phyloP scores from a whole-genome alignment of 2,113 vertebrate species.

The Clupea harengus region DNA sequence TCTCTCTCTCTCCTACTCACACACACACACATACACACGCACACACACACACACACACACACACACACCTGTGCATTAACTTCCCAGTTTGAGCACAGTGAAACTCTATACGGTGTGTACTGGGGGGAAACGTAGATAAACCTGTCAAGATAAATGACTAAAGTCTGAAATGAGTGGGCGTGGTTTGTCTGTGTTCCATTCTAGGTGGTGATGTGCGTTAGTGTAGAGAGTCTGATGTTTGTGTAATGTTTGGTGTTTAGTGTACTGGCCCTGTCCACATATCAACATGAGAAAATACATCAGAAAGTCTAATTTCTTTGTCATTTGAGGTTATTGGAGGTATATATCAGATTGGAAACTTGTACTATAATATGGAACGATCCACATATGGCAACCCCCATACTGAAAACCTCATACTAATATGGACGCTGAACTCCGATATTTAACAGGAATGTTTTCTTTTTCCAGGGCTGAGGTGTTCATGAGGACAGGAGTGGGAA shows the following conservation, averaged over 20 bases:
- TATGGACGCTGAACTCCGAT: background rate
- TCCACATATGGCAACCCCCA: too few relatives aligned
- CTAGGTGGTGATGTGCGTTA: too few relatives aligned
- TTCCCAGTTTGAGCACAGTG: background rate
- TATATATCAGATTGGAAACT: background rate
- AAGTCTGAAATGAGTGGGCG: background rate
- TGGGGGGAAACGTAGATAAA: background rate
- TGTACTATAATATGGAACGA: background rate
- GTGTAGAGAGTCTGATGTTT: background rate
- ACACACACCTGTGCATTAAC: background rate
- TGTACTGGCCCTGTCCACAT: background rate
- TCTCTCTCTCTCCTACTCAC: too few relatives aligned
- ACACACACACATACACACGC: background rate
- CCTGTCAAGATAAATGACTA: too few relatives aligned
- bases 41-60: slow-evolving; percentile 9
- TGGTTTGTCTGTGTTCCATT: background rate
- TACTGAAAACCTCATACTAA: background rate
- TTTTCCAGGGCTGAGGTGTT: background rate
- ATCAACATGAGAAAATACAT: background rate
- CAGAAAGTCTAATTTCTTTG: background rate
- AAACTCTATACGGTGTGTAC: background rate
- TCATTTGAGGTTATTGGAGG: background rate
- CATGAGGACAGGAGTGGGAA: slow-evolving; percentile 1
- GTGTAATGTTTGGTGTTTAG: background rate
- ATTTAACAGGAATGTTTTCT: background rate